These are phyloP conservation scores for Acrocephalus scirpaceus DNA, from an alignment of 2,797 vertebrate genomes.

Conservation along the genomic window DNA sequence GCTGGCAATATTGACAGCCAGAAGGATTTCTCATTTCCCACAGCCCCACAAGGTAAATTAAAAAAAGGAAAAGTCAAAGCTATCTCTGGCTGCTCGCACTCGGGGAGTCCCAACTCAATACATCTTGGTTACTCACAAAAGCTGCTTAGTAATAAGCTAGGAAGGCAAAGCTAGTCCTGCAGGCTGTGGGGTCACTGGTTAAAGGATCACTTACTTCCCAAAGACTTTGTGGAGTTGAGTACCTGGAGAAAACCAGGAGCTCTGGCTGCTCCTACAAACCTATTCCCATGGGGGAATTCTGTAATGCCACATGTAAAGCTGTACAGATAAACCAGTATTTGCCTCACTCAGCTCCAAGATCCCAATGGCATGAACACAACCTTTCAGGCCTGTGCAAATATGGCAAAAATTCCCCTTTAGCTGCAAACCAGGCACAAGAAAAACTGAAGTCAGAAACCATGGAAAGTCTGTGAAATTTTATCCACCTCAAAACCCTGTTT, in stretches of 20 bases:
- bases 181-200: constrained; percentile 4
- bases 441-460: neutral
- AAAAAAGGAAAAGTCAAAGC: constrained; percentile 80
- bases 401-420: neutral
- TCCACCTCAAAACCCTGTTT: neutral
- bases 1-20: constrained; percentile 75
- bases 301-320: neutral
- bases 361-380: neutral
- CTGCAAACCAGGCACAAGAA: neutral
- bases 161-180: constrained; percentile 63
- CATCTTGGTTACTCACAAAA: constrained; percentile 77
- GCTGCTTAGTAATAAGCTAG: constrained; percentile 77
- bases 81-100: constrained; percentile 71
- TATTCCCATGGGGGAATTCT: neutral
- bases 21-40: constrained; percentile 75
- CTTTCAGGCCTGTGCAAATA: neutral
- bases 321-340: neutral
- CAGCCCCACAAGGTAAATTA: constrained; percentile 79
- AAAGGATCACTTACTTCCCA: constrained; percentile 27
- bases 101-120: constrained; percentile 80
- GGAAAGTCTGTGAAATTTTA: constrained; percentile 35
- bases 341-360: neutral
- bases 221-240: neutral
- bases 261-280: neutral
- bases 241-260: neutral